Conservation (phyloP, 2,797 vertebrate genomes). For the Spondyliosoma cantharus region DNA sequence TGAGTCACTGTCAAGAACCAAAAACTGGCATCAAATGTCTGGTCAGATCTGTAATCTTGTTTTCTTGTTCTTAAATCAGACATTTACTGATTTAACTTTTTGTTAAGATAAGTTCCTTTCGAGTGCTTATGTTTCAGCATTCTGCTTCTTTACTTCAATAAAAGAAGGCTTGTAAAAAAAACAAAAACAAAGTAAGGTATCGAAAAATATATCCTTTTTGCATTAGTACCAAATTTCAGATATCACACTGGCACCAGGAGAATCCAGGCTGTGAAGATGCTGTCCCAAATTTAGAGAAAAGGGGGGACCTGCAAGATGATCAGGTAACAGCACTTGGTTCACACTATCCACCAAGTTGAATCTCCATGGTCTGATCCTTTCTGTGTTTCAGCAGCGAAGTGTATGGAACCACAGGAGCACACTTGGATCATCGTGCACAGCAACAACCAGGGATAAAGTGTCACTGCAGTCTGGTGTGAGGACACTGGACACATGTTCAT, state of each 20-base stretch:
- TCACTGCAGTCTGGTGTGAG: neutral
- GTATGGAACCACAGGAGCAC: neutral
- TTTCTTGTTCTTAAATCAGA: neutral
- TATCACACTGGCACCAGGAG: neutral
- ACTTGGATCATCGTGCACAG: neutral
- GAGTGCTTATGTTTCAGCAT: neutral
- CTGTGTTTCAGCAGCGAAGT: neutral
- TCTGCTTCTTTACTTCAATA: neutral
- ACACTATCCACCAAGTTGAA: neutral
- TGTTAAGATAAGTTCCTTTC: neutral
- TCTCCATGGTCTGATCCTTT: neutral
- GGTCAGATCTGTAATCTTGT: too few species aligned
- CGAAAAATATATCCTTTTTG: neutral
- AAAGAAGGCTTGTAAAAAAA: too few species aligned
- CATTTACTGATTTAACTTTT: too few species aligned
- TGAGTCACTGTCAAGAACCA: too few species aligned
- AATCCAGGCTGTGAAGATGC: neutral
- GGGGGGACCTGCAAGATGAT: neutral
- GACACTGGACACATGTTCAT: neutral
- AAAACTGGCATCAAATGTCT: too few species aligned
- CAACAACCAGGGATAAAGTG: neutral
- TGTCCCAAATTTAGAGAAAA: neutral
- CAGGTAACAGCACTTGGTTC: neutral
- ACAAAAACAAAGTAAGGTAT: too few species aligned
- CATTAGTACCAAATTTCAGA: neutral